Conservation (phyloP, 2,888 invertebrate genomes). For the Podotricha telesiphe region DNA sequence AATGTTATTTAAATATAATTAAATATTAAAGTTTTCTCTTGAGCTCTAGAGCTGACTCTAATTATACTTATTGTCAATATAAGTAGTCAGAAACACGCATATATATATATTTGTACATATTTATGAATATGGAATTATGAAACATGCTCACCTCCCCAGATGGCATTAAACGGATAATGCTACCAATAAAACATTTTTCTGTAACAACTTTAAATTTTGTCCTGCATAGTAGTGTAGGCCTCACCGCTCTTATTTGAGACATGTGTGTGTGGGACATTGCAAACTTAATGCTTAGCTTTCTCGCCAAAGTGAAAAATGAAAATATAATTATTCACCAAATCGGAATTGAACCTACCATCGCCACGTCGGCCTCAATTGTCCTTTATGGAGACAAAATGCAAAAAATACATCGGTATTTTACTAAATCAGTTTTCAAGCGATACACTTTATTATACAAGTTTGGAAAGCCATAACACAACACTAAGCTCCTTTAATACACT, state of each 20-base stretch:
- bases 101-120: not conserved
- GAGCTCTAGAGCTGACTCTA: not conserved
- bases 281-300: too few species aligned
- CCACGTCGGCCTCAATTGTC: too few species aligned
- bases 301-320: too few species aligned
- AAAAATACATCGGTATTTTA: not conserved
- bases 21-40: constrained; percentile 18
- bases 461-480: constrained; percentile 6
- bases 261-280: too few species aligned
- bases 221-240: too few species aligned
- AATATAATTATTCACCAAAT: too few species aligned
- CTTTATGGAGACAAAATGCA: not conserved
- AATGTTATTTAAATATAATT: constrained; percentile 22
- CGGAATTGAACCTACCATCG: too few species aligned
- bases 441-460: constrained; percentile 9
- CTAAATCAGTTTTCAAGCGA: not conserved
- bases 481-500: not conserved
- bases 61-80: not conserved
- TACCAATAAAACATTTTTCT: not conserved
- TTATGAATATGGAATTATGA: not conserved
- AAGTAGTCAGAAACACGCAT: not conserved
- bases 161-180: not conserved
- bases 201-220: too few species aligned
- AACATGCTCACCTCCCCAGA: not conserved
- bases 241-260: too few species aligned